A percentile compares a stretch with the other conserved stretches of the same genome.
phyloP scores from a whole-genome alignment of 2,888 invertebrate species.

The Drosophila aldrichi region DNA sequence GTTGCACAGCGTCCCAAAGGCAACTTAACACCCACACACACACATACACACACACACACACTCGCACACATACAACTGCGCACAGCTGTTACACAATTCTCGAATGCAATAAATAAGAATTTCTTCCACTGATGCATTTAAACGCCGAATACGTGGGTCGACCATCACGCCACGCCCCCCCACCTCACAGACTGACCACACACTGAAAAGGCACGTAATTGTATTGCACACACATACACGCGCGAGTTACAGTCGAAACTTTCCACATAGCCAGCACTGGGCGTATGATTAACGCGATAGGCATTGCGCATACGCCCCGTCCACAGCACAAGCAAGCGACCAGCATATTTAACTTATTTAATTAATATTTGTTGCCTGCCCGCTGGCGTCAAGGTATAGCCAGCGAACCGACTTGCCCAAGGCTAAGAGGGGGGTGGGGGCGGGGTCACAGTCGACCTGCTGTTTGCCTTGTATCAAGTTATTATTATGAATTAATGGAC shows the following conservation, averaged over 20 bases:
- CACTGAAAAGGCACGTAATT: constrained; percentile 28
- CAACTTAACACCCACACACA: neutral
- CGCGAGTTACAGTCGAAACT: constrained; percentile 9
- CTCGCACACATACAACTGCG: neutral
- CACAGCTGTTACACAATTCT: constrained; percentile 43
- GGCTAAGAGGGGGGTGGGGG: neutral
- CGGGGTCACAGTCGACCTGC: neutral
- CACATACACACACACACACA: neutral
- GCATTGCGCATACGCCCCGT: constrained; percentile 32
- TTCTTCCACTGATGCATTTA: constrained; percentile 56
- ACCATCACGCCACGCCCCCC: neutral
- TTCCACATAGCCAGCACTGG: constrained; percentile 13
- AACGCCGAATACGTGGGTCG: constrained; percentile 25
- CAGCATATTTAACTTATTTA: constrained; percentile 63
- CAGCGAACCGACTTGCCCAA: neutral
- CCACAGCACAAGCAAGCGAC: constrained; percentile 8
- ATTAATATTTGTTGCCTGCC: constrained; percentile 53
- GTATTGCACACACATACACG: constrained; percentile 16
- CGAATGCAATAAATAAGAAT: constrained; percentile 69
- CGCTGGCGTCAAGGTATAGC: constrained; percentile 16
- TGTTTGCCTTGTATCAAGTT: constrained; percentile 57
- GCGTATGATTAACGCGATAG: constrained; percentile 50
- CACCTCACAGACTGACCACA: constrained; percentile 3
- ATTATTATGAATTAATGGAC: constrained; percentile 70
- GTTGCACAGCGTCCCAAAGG: constrained; percentile 1